Evolutionary conservation across 2,888 invertebrate genomes (phyloP), one percentile per base, ranked within the genome.

Genomic region (Aromia moschata): DNA sequence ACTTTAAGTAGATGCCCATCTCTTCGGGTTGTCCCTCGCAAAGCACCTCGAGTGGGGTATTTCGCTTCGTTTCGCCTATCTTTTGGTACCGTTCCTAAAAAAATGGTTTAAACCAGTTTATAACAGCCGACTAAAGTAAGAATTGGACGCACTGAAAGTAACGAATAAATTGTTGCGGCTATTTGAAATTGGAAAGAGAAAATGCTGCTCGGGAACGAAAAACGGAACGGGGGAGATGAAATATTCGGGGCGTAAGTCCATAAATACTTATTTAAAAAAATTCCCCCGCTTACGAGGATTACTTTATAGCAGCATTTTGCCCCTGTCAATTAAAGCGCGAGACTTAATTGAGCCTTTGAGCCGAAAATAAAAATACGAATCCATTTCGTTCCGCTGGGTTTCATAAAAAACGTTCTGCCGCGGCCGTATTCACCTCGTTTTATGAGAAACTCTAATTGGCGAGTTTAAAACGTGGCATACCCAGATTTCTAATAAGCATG

Each of bases 1-100:
- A 99, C 76, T 96, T 91, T 74, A 98, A 86, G 84, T 99, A 99
- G 79, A 93, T 96, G 67, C 97, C 94, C 87, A 98, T 90, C 84
- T 99, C 98, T 81, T 98, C 98, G 76, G 93, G 89, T 84, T 92
- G 91, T 62, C 91, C 73, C 76, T 92, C 92, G 83, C 92, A 92
- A 65, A 92, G 85, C 75, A 88, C 92, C 86, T 99, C 99, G 77
- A 99, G 95, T 56, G 98, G 95, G 71, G 99, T 99, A 75, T 96
- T 94, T 77, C 98, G 88, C 84, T 99, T 99, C 71, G 98, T 99
- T 83, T 99, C 99, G 75, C 99, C 99, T 82, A 99, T 99, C 87
- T 98, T 99, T 86, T 99, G 98, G 87, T 99, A 99, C 81, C 99
- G 86, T 84, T 99, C 98, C 86, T 65, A 15, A n/a, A 58, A 60